Evolutionary conservation across 2,797 vertebrate species (phyloP).

Genomic region (Xenops minutus): DNA sequence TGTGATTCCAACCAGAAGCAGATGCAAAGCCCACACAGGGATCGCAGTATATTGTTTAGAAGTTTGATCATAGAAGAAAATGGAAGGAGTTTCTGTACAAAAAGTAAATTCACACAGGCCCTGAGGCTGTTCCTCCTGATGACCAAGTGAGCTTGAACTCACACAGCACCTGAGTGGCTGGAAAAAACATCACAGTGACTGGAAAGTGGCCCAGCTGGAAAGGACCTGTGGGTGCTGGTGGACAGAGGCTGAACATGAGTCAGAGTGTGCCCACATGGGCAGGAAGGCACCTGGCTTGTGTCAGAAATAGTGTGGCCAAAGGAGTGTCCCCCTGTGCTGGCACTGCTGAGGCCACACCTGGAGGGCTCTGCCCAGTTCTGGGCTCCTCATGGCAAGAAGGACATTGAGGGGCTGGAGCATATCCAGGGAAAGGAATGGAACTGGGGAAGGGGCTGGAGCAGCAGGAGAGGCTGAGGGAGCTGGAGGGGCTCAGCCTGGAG

Average conservation of each 20-base stretch:
- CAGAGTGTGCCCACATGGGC: background rate
- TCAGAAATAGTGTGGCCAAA: rapidly evolving
- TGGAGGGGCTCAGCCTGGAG: background rate
- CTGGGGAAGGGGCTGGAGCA: background rate
- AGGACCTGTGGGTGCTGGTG: background rate
- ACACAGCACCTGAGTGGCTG: background rate
- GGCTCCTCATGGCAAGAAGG: background rate
- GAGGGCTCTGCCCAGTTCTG: rapidly evolving
- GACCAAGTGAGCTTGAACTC: background rate
- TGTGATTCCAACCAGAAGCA: background rate
- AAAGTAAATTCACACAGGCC: background rate
- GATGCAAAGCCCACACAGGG: background rate
- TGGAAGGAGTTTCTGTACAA: background rate
- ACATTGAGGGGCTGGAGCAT: rapidly evolving
- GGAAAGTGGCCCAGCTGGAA: background rate
- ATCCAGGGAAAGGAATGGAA: background rate
- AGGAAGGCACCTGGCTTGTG: background rate
- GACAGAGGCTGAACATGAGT: background rate
- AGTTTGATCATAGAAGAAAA: rapidly evolving
- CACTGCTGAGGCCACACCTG: background rate
- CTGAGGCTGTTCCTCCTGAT: background rate
- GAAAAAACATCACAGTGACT: rapidly evolving
- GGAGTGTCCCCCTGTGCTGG: background rate
- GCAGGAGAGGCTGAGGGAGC: background rate
- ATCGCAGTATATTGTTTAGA: background rate